Conservation (phyloP, 2,113 vertebrate species). For the Microcebus lehilahytsara region DNA sequence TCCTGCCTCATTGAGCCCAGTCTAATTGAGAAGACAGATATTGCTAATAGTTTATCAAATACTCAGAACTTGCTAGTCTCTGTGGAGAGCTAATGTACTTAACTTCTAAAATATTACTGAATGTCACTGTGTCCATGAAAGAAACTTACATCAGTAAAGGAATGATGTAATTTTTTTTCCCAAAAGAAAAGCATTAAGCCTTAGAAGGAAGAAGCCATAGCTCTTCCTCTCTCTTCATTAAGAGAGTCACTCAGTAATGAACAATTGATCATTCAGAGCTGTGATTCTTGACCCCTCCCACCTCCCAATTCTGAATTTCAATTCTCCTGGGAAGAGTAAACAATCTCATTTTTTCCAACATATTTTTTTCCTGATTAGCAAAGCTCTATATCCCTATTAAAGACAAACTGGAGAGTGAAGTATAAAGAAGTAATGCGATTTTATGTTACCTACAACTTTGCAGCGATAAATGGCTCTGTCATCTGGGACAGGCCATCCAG, state of each 20-base stretch:
- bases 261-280: background rate
- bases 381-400: background rate
- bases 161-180: background rate
- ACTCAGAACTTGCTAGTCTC: background rate
- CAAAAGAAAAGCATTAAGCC: background rate
- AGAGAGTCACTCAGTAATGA: background rate
- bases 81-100: background rate
- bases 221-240: background rate
- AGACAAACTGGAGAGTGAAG: background rate
- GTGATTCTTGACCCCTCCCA: background rate
- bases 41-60: background rate
- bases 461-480: constrained; percentile 66
- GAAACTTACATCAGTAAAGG: background rate
- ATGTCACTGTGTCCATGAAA: background rate
- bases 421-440: background rate
- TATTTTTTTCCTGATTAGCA: background rate
- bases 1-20: background rate
- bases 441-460: background rate
- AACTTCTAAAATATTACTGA: background rate
- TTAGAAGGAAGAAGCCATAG: background rate
- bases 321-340: background rate
- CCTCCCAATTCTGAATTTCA: background rate
- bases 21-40: background rate
- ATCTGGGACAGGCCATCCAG: constrained; percentile 88
- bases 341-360: background rate